A percentile compares a stretch with the other conserved stretches of the same genome.
These are phyloP conservation scores for Didymodactylos carnosus DNA, from an alignment of 2,888 invertebrate species.

Conservation along the genomic window DNA sequence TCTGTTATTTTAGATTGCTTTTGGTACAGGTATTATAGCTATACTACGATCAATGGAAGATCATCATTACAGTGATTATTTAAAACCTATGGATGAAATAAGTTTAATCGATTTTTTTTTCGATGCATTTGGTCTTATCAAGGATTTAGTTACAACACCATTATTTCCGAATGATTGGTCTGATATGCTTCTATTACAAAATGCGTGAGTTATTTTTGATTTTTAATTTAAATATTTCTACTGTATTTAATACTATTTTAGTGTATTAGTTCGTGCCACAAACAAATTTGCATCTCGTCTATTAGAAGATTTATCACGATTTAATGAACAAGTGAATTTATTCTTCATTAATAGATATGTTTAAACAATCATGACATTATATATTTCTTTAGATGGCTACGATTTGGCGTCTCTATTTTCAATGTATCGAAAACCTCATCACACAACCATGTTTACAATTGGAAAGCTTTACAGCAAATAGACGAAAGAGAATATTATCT, in stretches of 20 bases:
- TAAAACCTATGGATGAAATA: not conserved
- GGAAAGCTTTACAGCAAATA: conserved; percentile 59
- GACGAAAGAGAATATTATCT: conserved; percentile 53
- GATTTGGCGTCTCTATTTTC: conserved; percentile 56
- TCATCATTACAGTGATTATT: conserved; percentile 48
- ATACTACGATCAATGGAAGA: conserved; percentile 65
- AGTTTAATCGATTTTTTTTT: not conserved
- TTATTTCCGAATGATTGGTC: conserved; percentile 10
- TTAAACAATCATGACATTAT: not conserved
- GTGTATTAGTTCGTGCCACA: conserved; percentile 2
- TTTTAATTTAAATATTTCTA: not conserved
- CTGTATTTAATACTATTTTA: not conserved
- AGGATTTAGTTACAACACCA: not conserved
- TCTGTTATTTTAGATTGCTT: not conserved
- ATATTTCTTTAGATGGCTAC: conserved; percentile 20
- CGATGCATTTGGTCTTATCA: not conserved
- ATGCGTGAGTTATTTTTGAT: not conserved
- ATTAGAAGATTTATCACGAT: not conserved
- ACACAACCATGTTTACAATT: conserved; percentile 60
- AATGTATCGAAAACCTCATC: conserved; percentile 55
- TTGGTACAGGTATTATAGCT: conserved; percentile 47
- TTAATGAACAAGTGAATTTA: not conserved
- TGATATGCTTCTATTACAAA: conserved; percentile 7
- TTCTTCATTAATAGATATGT: too few species aligned
- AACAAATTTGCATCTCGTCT: not conserved